Evolutionary conservation across 2,797 vertebrate species (phyloP), one percentile per base, ranked within the genome.

Genomic region (Oreonectes daqikongensis): DNA sequence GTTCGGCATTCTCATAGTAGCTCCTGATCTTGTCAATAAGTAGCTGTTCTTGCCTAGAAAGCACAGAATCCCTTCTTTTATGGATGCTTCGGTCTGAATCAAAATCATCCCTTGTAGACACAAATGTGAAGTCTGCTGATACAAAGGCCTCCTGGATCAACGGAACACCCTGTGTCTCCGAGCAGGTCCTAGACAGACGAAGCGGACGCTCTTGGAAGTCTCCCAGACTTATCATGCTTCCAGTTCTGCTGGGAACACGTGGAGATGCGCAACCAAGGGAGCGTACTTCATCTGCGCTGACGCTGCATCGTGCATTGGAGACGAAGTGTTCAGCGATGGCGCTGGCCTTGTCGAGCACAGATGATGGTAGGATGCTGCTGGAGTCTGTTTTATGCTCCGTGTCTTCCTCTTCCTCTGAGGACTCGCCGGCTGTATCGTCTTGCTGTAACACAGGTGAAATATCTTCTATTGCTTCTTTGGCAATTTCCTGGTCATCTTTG

Each of bases 1-100:
- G 85, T 75, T 94, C 96, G 0, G 96, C 96, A 0, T 91, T 87
- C 71, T 95, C 95, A 0, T 99, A 99, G 86, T 98, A 99, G 44
- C 55, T 95, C 87, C 90, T 95, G 85, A 99, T 96, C 86, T 94
- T 99, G 42, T 94, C 93, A 0, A 99, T 92, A 26, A 99, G 91
- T 81, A 95, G 79, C 59, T 93, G 94, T 82, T 98, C 97, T 74
- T 91, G 92, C 53, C 81, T 92, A 61, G 95, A 96, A 3, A 99
- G 89, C 0, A 85, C 84, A 0, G 94, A 95, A 55, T 95, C 94
- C 65, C 93, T 90, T 46, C 91, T 88, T 35, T 87, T 80, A 75
- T 8, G 68, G 0, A 14, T 73, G 10, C 84, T 24, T 46, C 77
- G 75, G 8, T 91, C 90, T 0, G 50, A 7, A 0, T 94, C 94